Evolutionary conservation across 2,888 invertebrate species (phyloP).

Genomic region (Cantharis nigra): DNA sequence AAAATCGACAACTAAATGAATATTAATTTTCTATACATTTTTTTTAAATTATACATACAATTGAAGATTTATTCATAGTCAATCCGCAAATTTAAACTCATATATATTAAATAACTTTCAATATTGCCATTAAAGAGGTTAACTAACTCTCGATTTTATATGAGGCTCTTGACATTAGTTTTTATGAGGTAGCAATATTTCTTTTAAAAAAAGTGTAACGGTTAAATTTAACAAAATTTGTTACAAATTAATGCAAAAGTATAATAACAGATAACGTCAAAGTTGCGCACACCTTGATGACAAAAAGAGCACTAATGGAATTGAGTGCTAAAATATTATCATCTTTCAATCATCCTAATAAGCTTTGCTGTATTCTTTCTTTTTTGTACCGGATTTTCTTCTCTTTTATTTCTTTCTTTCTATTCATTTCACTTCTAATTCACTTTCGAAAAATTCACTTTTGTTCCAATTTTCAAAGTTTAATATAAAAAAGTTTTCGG

Average conservation of each 20-base stretch:
- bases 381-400: not conserved
- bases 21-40: not conserved
- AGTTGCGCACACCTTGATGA: not conserved
- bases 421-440: not conserved
- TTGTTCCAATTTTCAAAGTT: not conserved
- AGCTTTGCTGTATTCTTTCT: not conserved
- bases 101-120: conserved; percentile 13
- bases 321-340: not conserved
- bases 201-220: not conserved
- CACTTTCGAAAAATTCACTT: not conserved
- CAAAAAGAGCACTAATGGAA: not conserved
- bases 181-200: conserved; percentile 5
- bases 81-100: not conserved
- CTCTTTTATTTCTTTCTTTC: not conserved
- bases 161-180: conserved; percentile 12
- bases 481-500: not conserved
- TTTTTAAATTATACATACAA: not conserved
- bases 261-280: not conserved
- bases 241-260: not conserved
- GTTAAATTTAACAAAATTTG: conserved; percentile 6
- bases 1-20: conserved; percentile 3
- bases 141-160: conserved; percentile 16
- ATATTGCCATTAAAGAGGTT: conserved; percentile 13
- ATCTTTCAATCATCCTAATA: not conserved
- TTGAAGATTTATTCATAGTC: not conserved